Percentiles rank a stretch among this genome's conserved stretches.
These are phyloP conservation scores for Dasysyrphus tricinctus DNA, from an alignment of 2,888 invertebrate species.

Conservation along the genomic window DNA sequence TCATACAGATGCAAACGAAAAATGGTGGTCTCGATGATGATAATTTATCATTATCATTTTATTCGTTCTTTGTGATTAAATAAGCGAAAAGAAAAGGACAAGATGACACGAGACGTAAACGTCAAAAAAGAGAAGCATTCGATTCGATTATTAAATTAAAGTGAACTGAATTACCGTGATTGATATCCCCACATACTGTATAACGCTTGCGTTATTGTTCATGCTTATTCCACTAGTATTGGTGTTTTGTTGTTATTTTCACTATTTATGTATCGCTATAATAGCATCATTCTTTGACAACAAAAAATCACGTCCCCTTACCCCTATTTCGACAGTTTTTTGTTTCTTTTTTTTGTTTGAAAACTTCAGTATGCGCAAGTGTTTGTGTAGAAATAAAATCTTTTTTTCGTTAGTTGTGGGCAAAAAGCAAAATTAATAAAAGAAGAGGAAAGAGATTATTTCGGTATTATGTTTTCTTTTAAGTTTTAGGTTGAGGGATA, in stretches of 20 bases:
- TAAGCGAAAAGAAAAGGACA: slow-evolving; percentile 67
- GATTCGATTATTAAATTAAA: slow-evolving; percentile 81
- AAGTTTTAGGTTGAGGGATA: slow-evolving; percentile 40
- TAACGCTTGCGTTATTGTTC: slow-evolving; percentile 63
- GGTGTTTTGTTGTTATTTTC: slow-evolving; percentile 65
- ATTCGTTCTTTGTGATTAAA: slow-evolving; percentile 69
- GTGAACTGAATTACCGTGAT: slow-evolving; percentile 83
- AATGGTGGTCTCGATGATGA: slow-evolving; percentile 45
- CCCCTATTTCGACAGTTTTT: slow-evolving; percentile 37
- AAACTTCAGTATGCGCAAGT: slow-evolving; percentile 39
- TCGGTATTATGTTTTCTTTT: slow-evolving; percentile 28
- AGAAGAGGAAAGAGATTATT: slow-evolving; percentile 44
- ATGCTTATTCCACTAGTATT: slow-evolving; percentile 48
- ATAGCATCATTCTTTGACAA: slow-evolving; percentile 51
- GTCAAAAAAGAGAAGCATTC: slow-evolving; percentile 66
- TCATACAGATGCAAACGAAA: slow-evolving; percentile 26
- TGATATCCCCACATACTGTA: slow-evolving; percentile 78
- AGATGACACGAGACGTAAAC: slow-evolving; percentile 75
- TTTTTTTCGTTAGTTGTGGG: slow-evolving; percentile 36
- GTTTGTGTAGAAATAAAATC: slow-evolving; percentile 51
- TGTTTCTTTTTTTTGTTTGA: slow-evolving; percentile 3
- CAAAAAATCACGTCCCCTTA: slow-evolving; percentile 43
- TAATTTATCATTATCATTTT: slow-evolving; percentile 56
- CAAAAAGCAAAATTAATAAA: slow-evolving; percentile 41
- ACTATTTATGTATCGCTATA: slow-evolving; percentile 1